A percentile compares a stretch with the other conserved stretches of the same genome.
Conservation (phyloP, 2,888 invertebrate genomes). For the Amorpha juglandis region DNA sequence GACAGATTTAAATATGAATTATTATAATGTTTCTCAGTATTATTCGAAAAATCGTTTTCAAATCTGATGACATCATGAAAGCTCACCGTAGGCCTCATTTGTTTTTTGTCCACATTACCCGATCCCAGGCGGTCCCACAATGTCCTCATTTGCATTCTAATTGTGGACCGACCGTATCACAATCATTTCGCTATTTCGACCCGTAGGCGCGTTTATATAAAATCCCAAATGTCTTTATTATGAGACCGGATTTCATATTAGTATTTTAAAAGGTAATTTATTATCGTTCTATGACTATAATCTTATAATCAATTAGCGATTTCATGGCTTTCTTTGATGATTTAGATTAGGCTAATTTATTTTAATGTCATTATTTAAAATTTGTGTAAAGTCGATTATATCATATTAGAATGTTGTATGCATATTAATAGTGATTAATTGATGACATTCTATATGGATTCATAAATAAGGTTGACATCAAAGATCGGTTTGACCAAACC, state of each 20-base stretch:
- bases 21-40: not conserved
- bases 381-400: not conserved
- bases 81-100: constrained; percentile 27
- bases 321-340: constrained; percentile 36
- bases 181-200: constrained; percentile 50
- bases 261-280: constrained; percentile 38
- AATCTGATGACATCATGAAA: constrained; percentile 16
- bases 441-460: not conserved
- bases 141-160: constrained; percentile 73
- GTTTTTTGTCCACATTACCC: constrained; percentile 42
- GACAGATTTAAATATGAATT: not conserved
- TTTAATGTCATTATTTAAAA: constrained; percentile 32
- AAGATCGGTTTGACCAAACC: too few species aligned
- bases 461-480: not conserved
- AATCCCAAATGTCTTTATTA: constrained; percentile 55
- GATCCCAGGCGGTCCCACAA: constrained; percentile 50
- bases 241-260: constrained; percentile 40
- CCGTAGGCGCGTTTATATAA: constrained; percentile 37
- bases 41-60: constrained; percentile 13
- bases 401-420: not conserved
- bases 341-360: constrained; percentile 37
- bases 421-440: not conserved
- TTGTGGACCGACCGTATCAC: constrained; percentile 57
- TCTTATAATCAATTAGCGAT: constrained; percentile 29
- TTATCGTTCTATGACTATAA: constrained; percentile 36